phyloP scores from a whole-genome alignment of 2,888 invertebrate species.

The Tridacna gigas region DNA sequence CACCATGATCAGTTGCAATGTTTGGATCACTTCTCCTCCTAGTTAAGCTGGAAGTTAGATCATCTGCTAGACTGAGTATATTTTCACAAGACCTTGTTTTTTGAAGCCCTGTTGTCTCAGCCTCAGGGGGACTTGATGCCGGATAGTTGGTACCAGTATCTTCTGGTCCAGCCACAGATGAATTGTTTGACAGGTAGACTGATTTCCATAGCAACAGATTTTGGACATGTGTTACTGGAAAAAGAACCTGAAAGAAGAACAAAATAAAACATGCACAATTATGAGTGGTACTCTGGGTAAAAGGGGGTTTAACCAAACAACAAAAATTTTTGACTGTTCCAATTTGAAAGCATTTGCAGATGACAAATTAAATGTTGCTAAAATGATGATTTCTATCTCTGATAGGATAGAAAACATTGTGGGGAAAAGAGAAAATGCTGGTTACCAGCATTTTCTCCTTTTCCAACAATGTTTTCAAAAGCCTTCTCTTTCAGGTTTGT shows the following conservation, averaged over 20 bases:
- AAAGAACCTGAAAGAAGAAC: constrained; percentile 89
- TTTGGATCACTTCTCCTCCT: constrained; percentile 94
- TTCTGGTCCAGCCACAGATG: constrained; percentile 73
- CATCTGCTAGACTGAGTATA: constrained; percentile 87
- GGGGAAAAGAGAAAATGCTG: no score
- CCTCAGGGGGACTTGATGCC: constrained; percentile 50
- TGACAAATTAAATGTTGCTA: no score
- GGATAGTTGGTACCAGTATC: constrained; percentile 69
- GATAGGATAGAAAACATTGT: no score
- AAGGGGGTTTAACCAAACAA: no score
- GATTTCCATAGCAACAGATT: constrained; percentile 94
- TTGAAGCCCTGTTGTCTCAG: constrained; percentile 65
- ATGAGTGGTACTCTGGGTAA: no score
- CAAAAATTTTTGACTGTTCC: no score
- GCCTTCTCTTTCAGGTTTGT: no score
- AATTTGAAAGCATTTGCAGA: no score
- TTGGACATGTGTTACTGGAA: constrained; percentile 94
- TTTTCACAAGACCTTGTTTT: constrained; percentile 95
- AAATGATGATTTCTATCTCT: no score
- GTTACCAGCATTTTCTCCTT: no score
- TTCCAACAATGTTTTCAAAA: no score
- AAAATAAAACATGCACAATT: background rate
- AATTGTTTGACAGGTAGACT: constrained; percentile 90
- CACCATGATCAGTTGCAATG: constrained; percentile 85
- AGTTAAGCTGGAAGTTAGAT: constrained; percentile 86